These are phyloP conservation scores for Pantala flavescens DNA, from an alignment of 1,140 invertebrate genomes.

Conservation along the genomic window DNA sequence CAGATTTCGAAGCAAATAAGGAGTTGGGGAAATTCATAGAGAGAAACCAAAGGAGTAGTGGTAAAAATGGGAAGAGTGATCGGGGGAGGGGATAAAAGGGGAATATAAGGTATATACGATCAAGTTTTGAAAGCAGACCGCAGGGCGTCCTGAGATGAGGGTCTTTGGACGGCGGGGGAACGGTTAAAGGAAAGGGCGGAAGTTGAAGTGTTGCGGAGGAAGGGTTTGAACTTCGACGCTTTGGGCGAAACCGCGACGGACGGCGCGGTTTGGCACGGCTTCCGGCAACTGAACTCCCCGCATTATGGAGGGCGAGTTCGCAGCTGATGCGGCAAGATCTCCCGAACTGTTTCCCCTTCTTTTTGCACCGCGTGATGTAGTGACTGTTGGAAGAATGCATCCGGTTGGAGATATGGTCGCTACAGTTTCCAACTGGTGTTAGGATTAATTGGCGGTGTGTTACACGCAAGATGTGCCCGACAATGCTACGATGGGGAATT, in stretches of 20 bases:
- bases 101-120: not conserved
- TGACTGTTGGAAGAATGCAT: too few relatives aligned
- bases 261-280: not conserved
- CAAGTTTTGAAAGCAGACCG: not conserved
- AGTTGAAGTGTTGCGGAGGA: not conserved
- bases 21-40: not conserved
- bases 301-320: not conserved
- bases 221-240: not conserved
- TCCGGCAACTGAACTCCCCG: not conserved
- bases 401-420: too few relatives aligned
- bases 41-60: not conserved
- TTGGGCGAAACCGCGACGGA: slow-evolving; percentile 1
- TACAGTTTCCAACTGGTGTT: too few relatives aligned
- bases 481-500: too few relatives aligned
- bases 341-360: not conserved
- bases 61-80: not conserved
- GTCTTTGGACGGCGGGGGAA: too few relatives aligned
- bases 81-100: not conserved
- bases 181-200: not conserved
- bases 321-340: not conserved
- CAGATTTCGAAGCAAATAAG: not conserved
- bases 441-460: too few relatives aligned
- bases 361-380: not conserved
- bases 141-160: not conserved
- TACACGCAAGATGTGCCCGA: too few relatives aligned